phyloP scores from a whole-genome alignment of 1,140 invertebrate genomes.

The Solen grandis region DNA sequence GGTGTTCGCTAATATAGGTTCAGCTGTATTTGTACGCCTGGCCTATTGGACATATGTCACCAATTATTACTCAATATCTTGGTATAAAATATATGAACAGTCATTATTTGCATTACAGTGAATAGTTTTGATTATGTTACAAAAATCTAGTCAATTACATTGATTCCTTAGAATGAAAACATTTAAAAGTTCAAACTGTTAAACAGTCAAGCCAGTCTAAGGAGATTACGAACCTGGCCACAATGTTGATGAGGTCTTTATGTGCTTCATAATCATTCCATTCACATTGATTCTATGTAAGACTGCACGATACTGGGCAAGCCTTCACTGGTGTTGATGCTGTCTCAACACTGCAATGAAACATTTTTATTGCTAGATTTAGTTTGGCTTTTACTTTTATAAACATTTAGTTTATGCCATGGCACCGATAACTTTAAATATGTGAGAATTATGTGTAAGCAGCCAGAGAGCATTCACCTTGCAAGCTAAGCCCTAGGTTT shows the following conservation, averaged over 20 bases:
- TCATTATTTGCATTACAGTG: not conserved
- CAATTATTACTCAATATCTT: constrained; percentile 2
- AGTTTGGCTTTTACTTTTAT: not conserved
- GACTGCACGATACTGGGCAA: constrained; percentile 18
- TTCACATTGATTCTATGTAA: constrained; percentile 36
- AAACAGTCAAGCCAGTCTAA: constrained; percentile 10
- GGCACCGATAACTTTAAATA: too few species aligned
- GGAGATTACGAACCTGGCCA: constrained; percentile 7
- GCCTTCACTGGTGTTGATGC: constrained; percentile 1
- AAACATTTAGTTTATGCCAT: not conserved
- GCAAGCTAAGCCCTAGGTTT: too few species aligned
- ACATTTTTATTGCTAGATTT: too few species aligned
- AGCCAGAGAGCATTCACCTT: too few species aligned
- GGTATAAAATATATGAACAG: not conserved
- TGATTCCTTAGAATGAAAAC: not conserved
- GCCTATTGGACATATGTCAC: too few species aligned
- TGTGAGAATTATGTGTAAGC: too few species aligned
- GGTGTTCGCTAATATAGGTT: too few species aligned
- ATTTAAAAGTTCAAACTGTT: too few species aligned
- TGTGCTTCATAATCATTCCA: constrained; percentile 35
- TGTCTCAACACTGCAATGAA: too few species aligned
- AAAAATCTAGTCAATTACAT: not conserved
- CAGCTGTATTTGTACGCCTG: too few species aligned
- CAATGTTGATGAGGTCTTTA: constrained; percentile 27
- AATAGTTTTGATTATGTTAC: constrained; percentile 1